Conservation (phyloP, 2,113 vertebrate species). For the Lepus americanus region DNA sequence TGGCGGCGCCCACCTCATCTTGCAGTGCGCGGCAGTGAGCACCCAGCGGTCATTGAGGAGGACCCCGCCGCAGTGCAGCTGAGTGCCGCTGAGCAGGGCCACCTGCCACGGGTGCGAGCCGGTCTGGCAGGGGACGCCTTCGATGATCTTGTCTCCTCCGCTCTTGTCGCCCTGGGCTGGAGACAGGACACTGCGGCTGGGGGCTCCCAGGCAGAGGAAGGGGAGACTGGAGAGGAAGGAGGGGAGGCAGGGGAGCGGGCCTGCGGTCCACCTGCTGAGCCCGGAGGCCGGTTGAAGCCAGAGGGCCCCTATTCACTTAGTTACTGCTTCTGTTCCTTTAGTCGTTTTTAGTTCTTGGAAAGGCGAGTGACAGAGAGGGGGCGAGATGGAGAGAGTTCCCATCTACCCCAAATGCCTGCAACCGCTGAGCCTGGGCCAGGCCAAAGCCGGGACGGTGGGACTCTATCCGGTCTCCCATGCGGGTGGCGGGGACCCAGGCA, state of each 20-base stretch:
- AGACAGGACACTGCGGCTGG: neutral
- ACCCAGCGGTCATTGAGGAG: constrained; percentile 77
- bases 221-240: neutral
- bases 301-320: too few species aligned
- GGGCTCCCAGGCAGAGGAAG: neutral
- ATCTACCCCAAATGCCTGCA: too few species aligned
- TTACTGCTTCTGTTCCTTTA: too few species aligned
- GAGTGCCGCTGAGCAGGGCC: constrained; percentile 62
- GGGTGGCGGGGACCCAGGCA: too few species aligned
- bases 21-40: constrained; percentile 81
- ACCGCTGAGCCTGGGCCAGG: too few species aligned
- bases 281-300: neutral
- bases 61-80: constrained; percentile 76
- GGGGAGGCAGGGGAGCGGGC: accelerated
- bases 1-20: constrained; percentile 60
- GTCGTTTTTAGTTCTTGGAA: too few species aligned
- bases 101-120: constrained; percentile 81
- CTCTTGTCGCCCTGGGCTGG: neutral
- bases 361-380: too few species aligned
- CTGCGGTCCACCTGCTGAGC: neutral
- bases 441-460: too few species aligned
- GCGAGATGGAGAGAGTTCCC: too few species aligned
- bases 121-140: neutral
- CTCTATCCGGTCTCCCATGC: too few species aligned
- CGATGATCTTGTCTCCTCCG: constrained; percentile 42